Evolutionary conservation across 2,888 invertebrate species (phyloP).

Genomic region (Athetis lepigone): DNA sequence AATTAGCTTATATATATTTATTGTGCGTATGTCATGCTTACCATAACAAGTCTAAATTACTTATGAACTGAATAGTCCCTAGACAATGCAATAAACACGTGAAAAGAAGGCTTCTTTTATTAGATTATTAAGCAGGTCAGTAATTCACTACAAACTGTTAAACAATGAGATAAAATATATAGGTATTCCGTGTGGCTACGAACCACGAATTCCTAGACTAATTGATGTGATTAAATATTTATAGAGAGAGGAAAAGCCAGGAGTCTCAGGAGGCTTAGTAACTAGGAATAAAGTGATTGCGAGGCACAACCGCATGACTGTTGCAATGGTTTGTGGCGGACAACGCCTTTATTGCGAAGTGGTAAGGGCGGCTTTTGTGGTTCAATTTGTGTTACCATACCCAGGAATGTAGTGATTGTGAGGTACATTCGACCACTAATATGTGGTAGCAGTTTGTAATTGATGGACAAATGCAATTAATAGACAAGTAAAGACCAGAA

Average conservation of each 20-base stretch:
- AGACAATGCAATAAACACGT: background rate
- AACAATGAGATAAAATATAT: constrained; percentile 14
- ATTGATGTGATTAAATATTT: constrained; percentile 54
- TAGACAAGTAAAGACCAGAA: too few species aligned
- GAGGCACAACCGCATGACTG: background rate
- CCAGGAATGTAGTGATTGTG: background rate
- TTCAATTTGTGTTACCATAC: background rate
- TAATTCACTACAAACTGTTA: background rate
- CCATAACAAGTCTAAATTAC: too few species aligned
- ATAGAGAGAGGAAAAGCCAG: constrained; percentile 20
- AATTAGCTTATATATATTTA: too few species aligned
- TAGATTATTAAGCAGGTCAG: background rate
- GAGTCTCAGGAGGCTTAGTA: constrained; percentile 25
- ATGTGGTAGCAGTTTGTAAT: background rate
- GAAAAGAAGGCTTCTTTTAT: background rate
- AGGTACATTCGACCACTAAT: background rate
- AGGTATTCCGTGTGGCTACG: constrained; percentile 19
- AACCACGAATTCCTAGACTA: constrained; percentile 18
- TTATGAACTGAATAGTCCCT: too few species aligned
- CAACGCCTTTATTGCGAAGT: background rate
- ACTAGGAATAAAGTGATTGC: constrained; percentile 2
- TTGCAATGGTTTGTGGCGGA: background rate
- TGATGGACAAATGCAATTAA: too few species aligned
- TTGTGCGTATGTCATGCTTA: too few species aligned
- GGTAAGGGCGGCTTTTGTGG: background rate